A percentile compares a stretch with the other conserved stretches of the same genome.
These are phyloP conservation scores for Caranx ignobilis DNA, from an alignment of 2,113 vertebrate species.

Conservation along the genomic window DNA sequence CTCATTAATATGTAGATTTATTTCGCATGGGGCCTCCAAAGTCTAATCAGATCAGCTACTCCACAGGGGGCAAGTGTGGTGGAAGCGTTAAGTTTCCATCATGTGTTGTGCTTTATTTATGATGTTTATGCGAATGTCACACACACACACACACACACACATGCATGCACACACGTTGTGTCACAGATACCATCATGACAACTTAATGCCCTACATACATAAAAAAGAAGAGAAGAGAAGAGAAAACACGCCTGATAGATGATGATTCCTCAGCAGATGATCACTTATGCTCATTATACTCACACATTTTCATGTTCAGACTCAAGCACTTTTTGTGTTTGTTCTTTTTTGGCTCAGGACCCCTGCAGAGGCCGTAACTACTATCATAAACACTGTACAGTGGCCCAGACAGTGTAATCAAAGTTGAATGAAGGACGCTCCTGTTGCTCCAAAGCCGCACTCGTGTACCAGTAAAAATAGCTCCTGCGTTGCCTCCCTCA, in stretches of 20 bases:
- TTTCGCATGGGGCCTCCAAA: constrained; percentile 43
- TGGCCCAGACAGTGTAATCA: constrained; percentile 39
- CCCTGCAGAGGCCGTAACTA: not conserved
- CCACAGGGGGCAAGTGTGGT: constrained; percentile 41
- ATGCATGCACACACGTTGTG: not conserved
- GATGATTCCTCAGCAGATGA: not conserved
- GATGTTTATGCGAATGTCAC: constrained; percentile 42
- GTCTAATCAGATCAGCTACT: constrained; percentile 67
- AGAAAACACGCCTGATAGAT: not conserved
- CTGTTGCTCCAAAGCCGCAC: constrained; percentile 28
- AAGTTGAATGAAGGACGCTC: constrained; percentile 31
- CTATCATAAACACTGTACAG: constrained; percentile 2
- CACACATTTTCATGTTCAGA: no score
- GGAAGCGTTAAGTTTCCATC: constrained; percentile 45
- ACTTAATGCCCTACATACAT: constrained; percentile 31
- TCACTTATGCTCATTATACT: not conserved
- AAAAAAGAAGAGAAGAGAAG: no score
- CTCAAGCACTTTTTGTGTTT: no score
- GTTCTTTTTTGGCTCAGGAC: not conserved
- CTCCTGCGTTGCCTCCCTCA: constrained; percentile 39
- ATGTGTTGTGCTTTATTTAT: constrained; percentile 49
- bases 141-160: not conserved
- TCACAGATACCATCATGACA: constrained; percentile 6
- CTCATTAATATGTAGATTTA: constrained; percentile 64
- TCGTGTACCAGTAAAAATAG: constrained; percentile 52